Conservation (phyloP, 2,888 invertebrate genomes). For the Pterostichus niger region DNA sequence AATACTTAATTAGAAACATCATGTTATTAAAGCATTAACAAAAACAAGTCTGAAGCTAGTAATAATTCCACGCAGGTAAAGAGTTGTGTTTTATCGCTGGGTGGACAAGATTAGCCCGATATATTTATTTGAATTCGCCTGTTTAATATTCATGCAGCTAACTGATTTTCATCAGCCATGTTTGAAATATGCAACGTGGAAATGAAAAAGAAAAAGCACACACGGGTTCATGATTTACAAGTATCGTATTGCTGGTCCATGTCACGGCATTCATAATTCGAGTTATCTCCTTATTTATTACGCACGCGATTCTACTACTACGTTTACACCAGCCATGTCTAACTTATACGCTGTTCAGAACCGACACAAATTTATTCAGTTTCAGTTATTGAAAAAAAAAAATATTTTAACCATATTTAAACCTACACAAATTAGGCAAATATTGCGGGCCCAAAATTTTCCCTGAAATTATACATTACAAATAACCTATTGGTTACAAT, state of each 20-base stretch:
- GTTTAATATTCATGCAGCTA: constrained; percentile 70
- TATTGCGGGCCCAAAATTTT: too few relatives aligned
- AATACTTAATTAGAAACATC: too few relatives aligned
- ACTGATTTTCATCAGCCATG: constrained; percentile 72
- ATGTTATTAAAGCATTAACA: too few relatives aligned
- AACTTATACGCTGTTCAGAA: too few relatives aligned
- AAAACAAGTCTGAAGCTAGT: not conserved
- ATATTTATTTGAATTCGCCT: constrained; percentile 60
- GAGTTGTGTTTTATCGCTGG: constrained; percentile 26
- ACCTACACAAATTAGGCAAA: too few relatives aligned
- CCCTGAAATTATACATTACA: too few relatives aligned
- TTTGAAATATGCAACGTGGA: constrained; percentile 70
- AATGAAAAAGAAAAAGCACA: constrained; percentile 60
- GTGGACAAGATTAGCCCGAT: constrained; percentile 40
- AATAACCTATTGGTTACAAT: too few relatives aligned
- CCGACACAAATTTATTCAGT: too few relatives aligned
- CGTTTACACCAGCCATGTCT: constrained; percentile 5
- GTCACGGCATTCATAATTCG: constrained; percentile 75
- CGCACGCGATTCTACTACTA: constrained; percentile 70
- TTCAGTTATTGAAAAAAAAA: too few relatives aligned
- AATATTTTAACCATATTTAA: too few relatives aligned
- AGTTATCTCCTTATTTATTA: constrained; percentile 75
- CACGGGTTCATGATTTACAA: constrained; percentile 73
- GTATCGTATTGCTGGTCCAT: constrained; percentile 74
- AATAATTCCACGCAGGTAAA: constrained; percentile 10